Conservation (phyloP, 1,140 invertebrate genomes). For the Ceratoteleas bidentatus region DNA sequence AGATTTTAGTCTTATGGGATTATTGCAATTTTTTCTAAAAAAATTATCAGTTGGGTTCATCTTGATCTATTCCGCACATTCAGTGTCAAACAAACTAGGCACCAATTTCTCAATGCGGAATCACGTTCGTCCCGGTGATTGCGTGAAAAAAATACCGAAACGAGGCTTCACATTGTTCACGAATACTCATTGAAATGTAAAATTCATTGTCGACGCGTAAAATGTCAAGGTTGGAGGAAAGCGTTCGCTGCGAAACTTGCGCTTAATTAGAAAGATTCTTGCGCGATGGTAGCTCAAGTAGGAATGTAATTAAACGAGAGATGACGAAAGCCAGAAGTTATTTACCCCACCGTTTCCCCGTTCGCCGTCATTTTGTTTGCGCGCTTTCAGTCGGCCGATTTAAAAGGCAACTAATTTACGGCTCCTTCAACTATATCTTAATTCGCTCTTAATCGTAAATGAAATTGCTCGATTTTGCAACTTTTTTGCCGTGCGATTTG, state of each 20-base stretch:
- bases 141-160: slow-evolving; percentile 13
- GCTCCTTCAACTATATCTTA: slow-evolving; percentile 40
- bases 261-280: slow-evolving; percentile 61
- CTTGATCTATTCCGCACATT: no score
- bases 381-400: slow-evolving; percentile 46
- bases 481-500: no score
- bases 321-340: slow-evolving; percentile 62
- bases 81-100: no score
- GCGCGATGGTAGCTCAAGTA: slow-evolving; percentile 44
- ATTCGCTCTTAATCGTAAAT: slow-evolving; percentile 35
- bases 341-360: slow-evolving; percentile 56
- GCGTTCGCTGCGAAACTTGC: slow-evolving; percentile 27
- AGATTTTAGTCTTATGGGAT: no score
- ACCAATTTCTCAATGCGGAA: no score
- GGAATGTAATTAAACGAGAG: slow-evolving; percentile 62
- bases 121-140: no score
- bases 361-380: slow-evolving; percentile 44
- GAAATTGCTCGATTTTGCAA: slow-evolving; percentile 35
- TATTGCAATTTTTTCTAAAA: no score
- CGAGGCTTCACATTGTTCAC: neutral
- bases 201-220: slow-evolving; percentile 56
- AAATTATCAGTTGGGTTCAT: no score
- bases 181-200: slow-evolving; percentile 20
- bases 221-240: slow-evolving; percentile 62
- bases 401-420: slow-evolving; percentile 47